phyloP scores from a whole-genome alignment of 2,797 vertebrate genomes.

The Knipowitschia caucasica region DNA sequence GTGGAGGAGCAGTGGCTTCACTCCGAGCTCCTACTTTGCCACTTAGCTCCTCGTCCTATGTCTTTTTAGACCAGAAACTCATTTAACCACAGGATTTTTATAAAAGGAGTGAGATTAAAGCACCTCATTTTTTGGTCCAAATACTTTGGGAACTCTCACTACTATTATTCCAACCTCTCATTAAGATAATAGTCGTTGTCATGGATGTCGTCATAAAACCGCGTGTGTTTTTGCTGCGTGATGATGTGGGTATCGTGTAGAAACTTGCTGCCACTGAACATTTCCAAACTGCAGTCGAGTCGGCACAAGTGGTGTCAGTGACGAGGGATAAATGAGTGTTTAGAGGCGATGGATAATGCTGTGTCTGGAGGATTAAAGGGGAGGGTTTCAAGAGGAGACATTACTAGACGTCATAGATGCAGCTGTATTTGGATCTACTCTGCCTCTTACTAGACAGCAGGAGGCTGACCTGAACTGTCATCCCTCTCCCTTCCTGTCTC shows the following conservation, averaged over 20 bases:
- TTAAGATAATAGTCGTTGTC: neutral
- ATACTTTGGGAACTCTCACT: neutral
- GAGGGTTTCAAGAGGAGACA: conserved; percentile 18
- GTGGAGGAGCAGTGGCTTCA: no score
- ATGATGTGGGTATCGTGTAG: conserved; percentile 19
- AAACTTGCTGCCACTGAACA: conserved; percentile 24
- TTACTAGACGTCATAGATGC: neutral
- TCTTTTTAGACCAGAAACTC: no score
- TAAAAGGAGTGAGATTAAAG: no score
- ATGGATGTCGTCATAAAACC: neutral
- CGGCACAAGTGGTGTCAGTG: conserved; percentile 32
- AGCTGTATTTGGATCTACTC: neutral
- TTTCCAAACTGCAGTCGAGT: conserved; percentile 32
- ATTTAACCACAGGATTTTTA: no score
- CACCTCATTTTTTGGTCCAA: no score
- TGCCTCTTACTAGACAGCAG: neutral
- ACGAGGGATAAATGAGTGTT: conserved; percentile 24
- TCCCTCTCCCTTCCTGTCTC: no score
- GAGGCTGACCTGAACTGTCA: no score
- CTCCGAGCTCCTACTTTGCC: no score
- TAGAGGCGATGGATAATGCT: conserved; percentile 12
- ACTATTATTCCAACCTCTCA: neutral
- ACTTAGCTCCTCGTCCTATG: no score
- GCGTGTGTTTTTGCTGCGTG: neutral
- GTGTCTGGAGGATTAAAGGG: neutral